Percentiles rank a stretch among this genome's conserved stretches.
phyloP scores from a whole-genome alignment of 2,113 vertebrate species.

The Casuarius casuarius region DNA sequence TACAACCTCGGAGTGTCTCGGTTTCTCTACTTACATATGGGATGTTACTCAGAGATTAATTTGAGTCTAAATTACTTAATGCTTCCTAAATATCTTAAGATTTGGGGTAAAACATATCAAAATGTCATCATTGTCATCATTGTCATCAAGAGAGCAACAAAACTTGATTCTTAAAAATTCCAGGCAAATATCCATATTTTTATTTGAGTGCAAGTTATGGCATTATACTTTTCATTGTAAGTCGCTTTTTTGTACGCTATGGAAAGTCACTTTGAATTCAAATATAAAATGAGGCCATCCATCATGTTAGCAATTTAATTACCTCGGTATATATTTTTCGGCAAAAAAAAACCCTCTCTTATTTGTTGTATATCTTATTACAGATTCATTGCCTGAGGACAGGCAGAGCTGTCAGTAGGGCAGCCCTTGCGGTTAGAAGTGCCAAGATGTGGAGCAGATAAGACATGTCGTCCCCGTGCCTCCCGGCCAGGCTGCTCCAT shows the following conservation, averaged over 20 bases:
- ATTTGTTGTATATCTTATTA: slow-evolving; percentile 93
- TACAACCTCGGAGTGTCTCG: not conserved
- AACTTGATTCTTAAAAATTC: slow-evolving; percentile 34
- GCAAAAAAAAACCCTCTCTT: slow-evolving; percentile 68
- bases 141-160: not conserved
- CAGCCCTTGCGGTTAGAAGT: slow-evolving; percentile 75
- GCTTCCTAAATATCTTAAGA: not conserved
- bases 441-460: slow-evolving; percentile 78
- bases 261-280: slow-evolving; percentile 84
- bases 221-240: slow-evolving; percentile 55
- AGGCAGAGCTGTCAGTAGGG: slow-evolving; percentile 74
- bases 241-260: slow-evolving; percentile 65
- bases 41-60: not conserved
- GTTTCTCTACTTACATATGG: not conserved
- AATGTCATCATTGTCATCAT: not conserved
- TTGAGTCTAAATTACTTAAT: not conserved
- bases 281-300: slow-evolving; percentile 89
- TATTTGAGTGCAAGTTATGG: slow-evolving; percentile 44
- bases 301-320: slow-evolving; percentile 98
- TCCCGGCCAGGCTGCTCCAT: slow-evolving; percentile 26
- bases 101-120: not conserved
- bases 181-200: slow-evolving; percentile 54
- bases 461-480: slow-evolving; percentile 71
- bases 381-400: slow-evolving; percentile 84
- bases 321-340: slow-evolving; percentile 90